Evolutionary conservation across 2,888 invertebrate genomes (phyloP), one percentile per base, ranked within the genome.

Genomic region (Colostygia pectinataria): DNA sequence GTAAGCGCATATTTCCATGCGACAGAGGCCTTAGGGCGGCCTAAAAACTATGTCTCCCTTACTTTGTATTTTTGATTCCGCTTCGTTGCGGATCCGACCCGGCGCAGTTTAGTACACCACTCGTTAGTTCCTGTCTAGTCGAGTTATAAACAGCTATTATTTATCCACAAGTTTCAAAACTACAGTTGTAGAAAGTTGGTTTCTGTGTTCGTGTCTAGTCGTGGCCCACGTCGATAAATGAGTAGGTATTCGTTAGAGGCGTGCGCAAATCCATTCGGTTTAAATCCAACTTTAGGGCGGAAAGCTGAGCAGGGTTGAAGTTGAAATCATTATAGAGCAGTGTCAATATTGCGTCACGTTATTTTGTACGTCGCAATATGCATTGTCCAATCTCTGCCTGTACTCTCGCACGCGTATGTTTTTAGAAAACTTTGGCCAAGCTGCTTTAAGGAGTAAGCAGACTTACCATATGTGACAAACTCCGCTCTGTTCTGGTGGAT

Each of bases 141-240:
- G 36, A 59, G 53, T 59, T 56, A 46, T 53, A 50, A 57, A 62
- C 55, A 46, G 56, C 57, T 54, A 57, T 58, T 60, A 58, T 59
- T 60, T 63, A 58, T 60, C 55, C 27, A 31, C 24, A 38, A 53
- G 55, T 32, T 53, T 54, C 40, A 55, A 53, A 53, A 49, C 37
- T 41, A 48, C 46, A 53, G 38, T 49, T 34, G 43, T 38, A 31
- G 39, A 55, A 20, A 59, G 45, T 59, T 53, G 44, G 49, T 54
- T 39, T 25, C 29, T 40, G 43, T 41, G 46, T 52, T 54, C 48
- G 47, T 50, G 51, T 47, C 52, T 57, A 39, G n/a, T n/a, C n/a
- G n/a, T n/a, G 45, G 23, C 37, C 29, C 44, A 34, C 37, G 47
- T 58, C 48, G 53, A 58, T 53, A 53, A 57, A 42, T 31, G 20